phyloP scores from a whole-genome alignment of 2,888 invertebrate genomes.

The Laspeyria flexula region DNA sequence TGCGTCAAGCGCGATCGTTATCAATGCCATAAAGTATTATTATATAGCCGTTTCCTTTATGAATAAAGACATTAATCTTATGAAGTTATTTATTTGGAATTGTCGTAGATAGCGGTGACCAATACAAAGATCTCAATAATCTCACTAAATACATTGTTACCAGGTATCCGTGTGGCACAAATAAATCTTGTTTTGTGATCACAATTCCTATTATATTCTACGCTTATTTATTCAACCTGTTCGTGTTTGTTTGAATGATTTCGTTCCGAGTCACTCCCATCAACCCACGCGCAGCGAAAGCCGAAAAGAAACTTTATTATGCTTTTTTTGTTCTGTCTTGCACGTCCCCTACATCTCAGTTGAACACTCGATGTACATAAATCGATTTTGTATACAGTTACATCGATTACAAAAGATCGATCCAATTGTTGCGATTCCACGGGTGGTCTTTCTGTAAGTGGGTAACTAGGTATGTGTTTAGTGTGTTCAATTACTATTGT shows the following conservation, averaged over 20 bases:
- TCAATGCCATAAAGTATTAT: conserved; percentile 16
- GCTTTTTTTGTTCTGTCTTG: conserved; percentile 48
- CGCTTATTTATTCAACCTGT: conserved; percentile 73
- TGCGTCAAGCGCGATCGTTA: conserved; percentile 7
- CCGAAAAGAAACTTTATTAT: conserved; percentile 54
- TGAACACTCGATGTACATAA: conserved; percentile 35
- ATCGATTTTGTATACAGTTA: conserved; percentile 56
- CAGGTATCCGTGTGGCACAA: conserved; percentile 27
- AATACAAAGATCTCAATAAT: conserved; percentile 33
- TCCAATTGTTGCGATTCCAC: conserved; percentile 54
- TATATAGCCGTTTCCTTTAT: conserved; percentile 22
- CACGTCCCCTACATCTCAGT: conserved; percentile 46
- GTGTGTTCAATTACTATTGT: conserved; percentile 30
- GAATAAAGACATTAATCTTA: conserved; percentile 28
- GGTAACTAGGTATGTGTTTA: conserved; percentile 32
- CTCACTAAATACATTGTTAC: conserved; percentile 36
- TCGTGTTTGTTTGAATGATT: conserved; percentile 71
- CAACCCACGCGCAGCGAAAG: conserved; percentile 60
- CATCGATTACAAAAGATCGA: conserved; percentile 56
- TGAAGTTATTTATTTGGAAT: conserved; percentile 23
- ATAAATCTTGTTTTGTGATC: conserved; percentile 42
- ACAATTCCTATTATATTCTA: conserved; percentile 41
- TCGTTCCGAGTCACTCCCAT: conserved; percentile 61
- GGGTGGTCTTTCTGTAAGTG: conserved; percentile 36
- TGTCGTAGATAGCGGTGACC: conserved; percentile 16